Evolutionary conservation across 2,797 vertebrate genomes (phyloP).

Genomic region (Lemur catta): DNA sequence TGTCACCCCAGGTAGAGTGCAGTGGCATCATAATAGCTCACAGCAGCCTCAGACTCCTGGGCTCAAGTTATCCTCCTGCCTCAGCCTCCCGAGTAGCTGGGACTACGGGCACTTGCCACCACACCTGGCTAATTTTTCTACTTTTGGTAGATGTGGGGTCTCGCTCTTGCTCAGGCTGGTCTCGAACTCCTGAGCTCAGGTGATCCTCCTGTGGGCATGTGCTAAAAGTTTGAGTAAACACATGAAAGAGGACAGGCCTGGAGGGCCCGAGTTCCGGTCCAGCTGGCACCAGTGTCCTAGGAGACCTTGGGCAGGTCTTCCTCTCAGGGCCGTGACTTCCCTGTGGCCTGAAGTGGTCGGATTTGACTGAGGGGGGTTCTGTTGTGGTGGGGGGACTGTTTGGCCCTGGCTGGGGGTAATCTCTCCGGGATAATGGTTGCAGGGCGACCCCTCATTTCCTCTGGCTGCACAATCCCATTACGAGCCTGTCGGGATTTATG

Average conservation of each 20-base stretch:
- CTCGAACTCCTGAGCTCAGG: too few species aligned
- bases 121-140: too few species aligned
- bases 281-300: not conserved
- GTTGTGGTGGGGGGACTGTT: not conserved
- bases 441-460: slow-evolving; percentile 47
- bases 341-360: not conserved
- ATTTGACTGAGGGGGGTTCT: not conserved
- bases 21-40: too few species aligned
- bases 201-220: too few species aligned
- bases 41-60: too few species aligned
- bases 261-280: not conserved
- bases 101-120: rapidly evolving
- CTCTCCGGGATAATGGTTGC: not conserved
- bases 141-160: too few species aligned
- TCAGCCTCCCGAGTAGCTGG: too few species aligned
- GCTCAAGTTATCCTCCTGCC: too few species aligned
- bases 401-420: not conserved
- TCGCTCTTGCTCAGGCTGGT: too few species aligned
- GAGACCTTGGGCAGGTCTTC: not conserved
- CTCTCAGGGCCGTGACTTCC: not conserved
- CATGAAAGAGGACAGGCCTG: not conserved
- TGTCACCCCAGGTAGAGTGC: too few species aligned
- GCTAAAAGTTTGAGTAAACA: not conserved
- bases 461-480: slow-evolving; percentile 82
- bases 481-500: slow-evolving; percentile 80